Evolutionary conservation across 1,140 invertebrate species (phyloP).

Genomic region (Magallana ariakensis): DNA sequence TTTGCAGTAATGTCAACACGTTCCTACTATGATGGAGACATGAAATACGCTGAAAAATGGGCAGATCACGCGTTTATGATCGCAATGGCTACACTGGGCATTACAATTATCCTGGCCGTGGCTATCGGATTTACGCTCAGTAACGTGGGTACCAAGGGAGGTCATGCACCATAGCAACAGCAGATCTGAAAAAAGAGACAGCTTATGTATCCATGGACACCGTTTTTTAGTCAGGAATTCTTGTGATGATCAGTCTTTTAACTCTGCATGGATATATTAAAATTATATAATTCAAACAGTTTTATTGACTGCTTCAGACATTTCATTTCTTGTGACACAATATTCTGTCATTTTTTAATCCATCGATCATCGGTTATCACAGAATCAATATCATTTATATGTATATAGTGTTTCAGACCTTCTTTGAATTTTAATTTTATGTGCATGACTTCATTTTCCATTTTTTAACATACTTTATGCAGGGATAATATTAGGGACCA

Average conservation of each 20-base stretch:
- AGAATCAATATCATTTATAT: too few species aligned
- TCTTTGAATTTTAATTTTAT: too few species aligned
- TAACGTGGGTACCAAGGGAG: conserved; percentile 64
- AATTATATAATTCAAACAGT: too few species aligned
- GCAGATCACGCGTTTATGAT: conserved; percentile 70
- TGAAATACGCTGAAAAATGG: conserved; percentile 74
- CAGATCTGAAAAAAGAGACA: neutral
- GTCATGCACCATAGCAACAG: conserved; percentile 55
- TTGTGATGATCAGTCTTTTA: neutral
- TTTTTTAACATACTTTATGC: too few species aligned
- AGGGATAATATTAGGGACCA: too few species aligned
- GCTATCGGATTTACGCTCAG: conserved; percentile 72
- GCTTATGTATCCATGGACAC: neutral
- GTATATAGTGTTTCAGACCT: too few species aligned
- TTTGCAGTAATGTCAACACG: conserved; percentile 73
- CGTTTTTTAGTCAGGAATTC: neutral
- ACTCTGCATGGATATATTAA: neutral
- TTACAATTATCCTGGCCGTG: conserved; percentile 66
- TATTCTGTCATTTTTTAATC: too few species aligned
- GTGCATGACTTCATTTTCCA: too few species aligned
- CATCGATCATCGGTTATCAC: too few species aligned
- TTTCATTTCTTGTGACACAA: neutral
- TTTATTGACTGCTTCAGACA: too few species aligned
- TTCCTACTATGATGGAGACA: conserved; percentile 70
- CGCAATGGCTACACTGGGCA: conserved; percentile 71